Conservation (phyloP, 2,797 vertebrate genomes). For the Garrulus glandarius region DNA sequence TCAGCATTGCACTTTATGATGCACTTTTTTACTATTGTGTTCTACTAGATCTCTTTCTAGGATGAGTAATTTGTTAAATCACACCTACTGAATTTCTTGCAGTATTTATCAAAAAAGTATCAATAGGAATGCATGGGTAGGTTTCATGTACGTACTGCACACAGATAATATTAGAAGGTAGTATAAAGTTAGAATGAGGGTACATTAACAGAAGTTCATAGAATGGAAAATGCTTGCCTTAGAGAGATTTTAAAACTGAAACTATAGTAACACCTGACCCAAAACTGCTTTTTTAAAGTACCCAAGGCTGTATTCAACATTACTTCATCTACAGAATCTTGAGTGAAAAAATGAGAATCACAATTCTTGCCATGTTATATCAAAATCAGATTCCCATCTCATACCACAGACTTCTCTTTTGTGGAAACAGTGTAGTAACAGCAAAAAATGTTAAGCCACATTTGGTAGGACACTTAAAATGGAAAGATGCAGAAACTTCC, state of each 20-base stretch:
- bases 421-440: not conserved
- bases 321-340: not conserved
- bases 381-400: not conserved
- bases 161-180: not conserved
- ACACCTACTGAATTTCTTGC: not conserved
- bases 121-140: not conserved
- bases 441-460: not conserved
- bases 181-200: not conserved
- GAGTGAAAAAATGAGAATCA: not conserved
- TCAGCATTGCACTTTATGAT: not conserved
- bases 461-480: not conserved
- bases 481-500: not conserved
- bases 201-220: not conserved
- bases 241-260: not conserved
- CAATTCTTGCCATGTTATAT: not conserved
- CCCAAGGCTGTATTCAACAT: not conserved
- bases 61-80: not conserved
- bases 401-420: not conserved
- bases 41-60: not conserved
- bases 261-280: not conserved
- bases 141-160: accelerated
- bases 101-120: not conserved
- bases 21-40: not conserved
- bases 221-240: not conserved
- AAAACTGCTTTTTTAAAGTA: not conserved